Evolutionary conservation across 2,797 vertebrate species (phyloP), one percentile per base, ranked within the genome.

Genomic region (Adelosebastes latens): DNA sequence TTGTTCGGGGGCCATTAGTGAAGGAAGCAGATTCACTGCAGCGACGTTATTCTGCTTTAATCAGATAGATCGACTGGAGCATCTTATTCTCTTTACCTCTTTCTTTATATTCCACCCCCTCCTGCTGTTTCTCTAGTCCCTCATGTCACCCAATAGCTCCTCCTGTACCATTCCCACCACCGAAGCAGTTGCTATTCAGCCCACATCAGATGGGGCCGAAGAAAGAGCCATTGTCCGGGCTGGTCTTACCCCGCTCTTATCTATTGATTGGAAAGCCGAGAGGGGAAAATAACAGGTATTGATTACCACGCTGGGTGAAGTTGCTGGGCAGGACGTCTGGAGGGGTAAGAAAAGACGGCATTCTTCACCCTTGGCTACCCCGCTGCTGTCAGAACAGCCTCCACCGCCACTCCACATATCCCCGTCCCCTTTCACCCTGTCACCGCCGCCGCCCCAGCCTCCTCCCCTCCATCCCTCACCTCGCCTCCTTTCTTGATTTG

Each of bases 211-310:
- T 95, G 93, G 84, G 82, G 84, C 87, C 53, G 77, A 93, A 95
- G 92, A 95, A 95, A 95, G 94, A 89, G 85, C 92, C 94, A 92
- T 95, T 95, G 94, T 95, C 91, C 86, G 0, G 10, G 25, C 90
- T 70, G 91, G 85, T 91, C 84, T 89, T 92, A 89, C 75, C 77
- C 82, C 31, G 22, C 87, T 89, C 94, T 94, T 94, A 95, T 94
- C 93, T 95, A 94, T 95, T 95, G 93, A 95, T 95, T 95, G 93
- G 94, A 92, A 94, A 95, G 91, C 67, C 3, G 77, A 93, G 90
- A 90, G 84, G 86, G 87, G 85, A 87, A 92, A 94, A 94, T 92
- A 91, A 87, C 88, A 8, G 93, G 94, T 94, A 94, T 94, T 94
- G 93, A 95, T 94, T 94, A 92, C 93, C 81, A 66, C 81, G 22